phyloP scores from a whole-genome alignment of 2,888 invertebrate genomes.

The Chloroclysta siterata region DNA sequence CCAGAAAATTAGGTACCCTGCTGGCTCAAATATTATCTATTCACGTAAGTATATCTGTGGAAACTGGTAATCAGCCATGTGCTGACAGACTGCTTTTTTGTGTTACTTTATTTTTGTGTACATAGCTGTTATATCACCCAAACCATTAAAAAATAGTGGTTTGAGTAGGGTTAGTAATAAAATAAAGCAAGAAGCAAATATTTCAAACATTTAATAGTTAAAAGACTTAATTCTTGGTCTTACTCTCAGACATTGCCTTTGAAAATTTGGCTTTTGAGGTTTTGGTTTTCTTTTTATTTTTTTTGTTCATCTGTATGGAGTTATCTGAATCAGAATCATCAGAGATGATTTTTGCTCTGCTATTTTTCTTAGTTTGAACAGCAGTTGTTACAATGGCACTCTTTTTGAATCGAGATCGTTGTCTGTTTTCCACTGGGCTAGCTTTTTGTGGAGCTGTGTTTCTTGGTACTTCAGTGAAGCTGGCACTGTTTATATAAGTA shows the following conservation, averaged over 20 bases:
- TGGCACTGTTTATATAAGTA: slow-evolving; percentile 70
- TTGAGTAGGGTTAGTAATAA: too few species aligned
- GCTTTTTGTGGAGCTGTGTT: slow-evolving; percentile 60
- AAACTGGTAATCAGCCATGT: too few species aligned
- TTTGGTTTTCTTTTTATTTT: slow-evolving; percentile 79
- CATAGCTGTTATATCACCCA: too few species aligned
- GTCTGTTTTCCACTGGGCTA: slow-evolving; percentile 55
- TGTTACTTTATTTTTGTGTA: too few species aligned
- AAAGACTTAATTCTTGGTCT: slow-evolving; percentile 54
- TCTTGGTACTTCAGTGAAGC: slow-evolving; percentile 76
- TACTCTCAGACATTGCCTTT: slow-evolving; percentile 62
- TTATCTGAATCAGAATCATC: slow-evolving; percentile 79
- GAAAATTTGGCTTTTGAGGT: slow-evolving; percentile 60
- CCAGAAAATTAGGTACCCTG: too few species aligned
- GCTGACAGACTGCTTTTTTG: too few species aligned
- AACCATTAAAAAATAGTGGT: too few species aligned
- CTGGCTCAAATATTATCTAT: too few species aligned
- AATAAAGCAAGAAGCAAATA: not conserved
- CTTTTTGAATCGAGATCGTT: slow-evolving; percentile 84
- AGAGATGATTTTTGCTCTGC: slow-evolving; percentile 54
- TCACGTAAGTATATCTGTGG: too few species aligned
- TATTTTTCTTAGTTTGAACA: slow-evolving; percentile 71
- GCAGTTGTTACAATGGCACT: slow-evolving; percentile 86
- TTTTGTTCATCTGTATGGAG: slow-evolving; percentile 69
- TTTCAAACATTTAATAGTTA: slow-evolving; percentile 39